Evolutionary conservation across 2,888 invertebrate species (phyloP), one percentile per base, ranked within the genome.

Genomic region (Cistogaster globosa): DNA sequence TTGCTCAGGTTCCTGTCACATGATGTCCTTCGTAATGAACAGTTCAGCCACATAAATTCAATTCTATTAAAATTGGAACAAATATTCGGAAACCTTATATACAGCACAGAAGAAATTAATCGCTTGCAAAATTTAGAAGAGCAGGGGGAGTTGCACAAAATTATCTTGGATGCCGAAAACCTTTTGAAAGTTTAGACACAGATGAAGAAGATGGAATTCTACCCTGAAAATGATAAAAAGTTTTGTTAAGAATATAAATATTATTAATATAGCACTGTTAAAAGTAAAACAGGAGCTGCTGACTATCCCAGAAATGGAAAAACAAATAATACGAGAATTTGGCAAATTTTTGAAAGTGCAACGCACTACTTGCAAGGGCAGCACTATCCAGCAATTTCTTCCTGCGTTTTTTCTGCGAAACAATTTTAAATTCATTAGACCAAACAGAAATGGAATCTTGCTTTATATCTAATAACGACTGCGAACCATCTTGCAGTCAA

Each of bases 261-360:
- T 51, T 22, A 74, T 74, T 16, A 48, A 48, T 18, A 53, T 74
- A 53, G 22, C 62, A 2, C 20, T 74, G 9, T 7, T 74, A 16
- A 74, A 74, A 16, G 42, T 32, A 5, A 74, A 74, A 0, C 22
- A 62, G 3, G 72, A 72, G 14, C 32, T 8, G 6, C 32, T 74
- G 26, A 20, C 5, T 63, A 62, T 63, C 14, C 51, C 62, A 14
- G 38, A 62, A n/a, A 74, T 62, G 74, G 74, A 74, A n/a, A 74
- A 53, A n/a, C 9, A 60, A 72, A 62, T 72, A 51, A 62, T 62
- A 22, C 14, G 45, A 14, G 62, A 74, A 20, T 60, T 62, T 62
- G 48, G 60, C 5, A 42, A 62, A 38, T 62, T 20, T 62, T 62
- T n/a, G 62, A 20, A 42, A 20, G 18, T 60, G 38, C 38, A 38